Conservation (phyloP, 2,797 vertebrate genomes). For the Rhabdophis nuchalis region DNA sequence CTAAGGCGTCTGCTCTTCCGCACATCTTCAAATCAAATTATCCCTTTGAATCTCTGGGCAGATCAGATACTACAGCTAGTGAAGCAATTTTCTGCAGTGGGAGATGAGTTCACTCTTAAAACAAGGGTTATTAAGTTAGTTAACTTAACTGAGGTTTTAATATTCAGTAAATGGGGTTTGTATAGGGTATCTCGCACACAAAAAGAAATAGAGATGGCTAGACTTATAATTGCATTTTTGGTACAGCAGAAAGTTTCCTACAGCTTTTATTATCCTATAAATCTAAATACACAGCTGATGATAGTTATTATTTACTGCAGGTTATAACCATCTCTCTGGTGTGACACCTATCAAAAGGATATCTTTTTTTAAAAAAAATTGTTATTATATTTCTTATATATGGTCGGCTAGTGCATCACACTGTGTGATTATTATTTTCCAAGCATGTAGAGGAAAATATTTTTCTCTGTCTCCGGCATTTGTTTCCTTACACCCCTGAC, state of each 20-base stretch:
- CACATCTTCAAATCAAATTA: not conserved
- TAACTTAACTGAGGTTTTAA: not conserved
- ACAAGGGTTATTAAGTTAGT: not conserved
- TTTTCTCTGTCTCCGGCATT: not conserved
- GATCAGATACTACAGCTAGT: not conserved
- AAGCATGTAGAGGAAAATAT: not conserved
- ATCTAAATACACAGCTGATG: constrained; percentile 29
- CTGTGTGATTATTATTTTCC: not conserved
- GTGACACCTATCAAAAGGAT: constrained; percentile 1
- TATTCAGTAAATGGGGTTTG: not conserved
- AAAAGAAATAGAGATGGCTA: not conserved
- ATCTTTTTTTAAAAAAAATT: constrained; percentile 1
- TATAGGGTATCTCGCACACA: not conserved
- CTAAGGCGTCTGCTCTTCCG: not conserved
- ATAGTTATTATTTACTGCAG: constrained; percentile 9
- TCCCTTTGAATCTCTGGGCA: not conserved
- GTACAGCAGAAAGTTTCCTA: not conserved
- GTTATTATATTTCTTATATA: constrained; percentile 34
- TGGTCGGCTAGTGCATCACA: not conserved
- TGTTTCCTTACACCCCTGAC: not conserved
- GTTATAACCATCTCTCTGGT: constrained; percentile 22
- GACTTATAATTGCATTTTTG: constrained; percentile 15
- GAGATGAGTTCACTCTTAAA: not conserved
- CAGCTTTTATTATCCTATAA: constrained; percentile 28
- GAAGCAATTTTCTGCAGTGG: not conserved